Evolutionary conservation across 2,888 invertebrate genomes (phyloP).

Genomic region (Stratiomys singularior): DNA sequence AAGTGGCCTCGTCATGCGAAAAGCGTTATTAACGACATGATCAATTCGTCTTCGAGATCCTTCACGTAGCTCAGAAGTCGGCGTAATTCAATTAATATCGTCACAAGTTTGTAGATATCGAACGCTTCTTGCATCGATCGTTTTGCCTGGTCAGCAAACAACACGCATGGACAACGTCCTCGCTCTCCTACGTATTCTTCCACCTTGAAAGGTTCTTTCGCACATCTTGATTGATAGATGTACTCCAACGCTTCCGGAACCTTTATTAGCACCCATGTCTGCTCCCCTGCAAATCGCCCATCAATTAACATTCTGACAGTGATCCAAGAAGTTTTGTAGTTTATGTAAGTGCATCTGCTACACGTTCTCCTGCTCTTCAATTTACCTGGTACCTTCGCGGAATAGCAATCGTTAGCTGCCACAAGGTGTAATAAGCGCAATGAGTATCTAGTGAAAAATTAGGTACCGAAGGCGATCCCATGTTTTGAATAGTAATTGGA

Average conservation of each 20-base stretch:
- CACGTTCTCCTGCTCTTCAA: neutral
- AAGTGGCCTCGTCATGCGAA: too few relatives aligned
- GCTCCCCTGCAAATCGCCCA: neutral
- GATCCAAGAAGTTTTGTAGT: neutral
- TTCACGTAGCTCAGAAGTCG: too few relatives aligned
- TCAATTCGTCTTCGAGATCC: too few relatives aligned
- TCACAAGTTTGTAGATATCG: too few relatives aligned
- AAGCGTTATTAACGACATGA: too few relatives aligned
- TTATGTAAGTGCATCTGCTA: neutral
- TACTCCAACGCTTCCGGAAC: conserved; percentile 5
- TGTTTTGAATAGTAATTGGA: neutral
- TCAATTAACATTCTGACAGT: conserved; percentile 12
- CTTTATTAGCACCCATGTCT: conserved; percentile 23
- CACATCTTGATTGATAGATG: conserved; percentile 17
- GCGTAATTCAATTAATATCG: too few relatives aligned
- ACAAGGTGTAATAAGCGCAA: neutral
- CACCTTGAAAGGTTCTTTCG: conserved; percentile 26
- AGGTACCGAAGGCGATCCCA: neutral
- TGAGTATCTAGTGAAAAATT: neutral
- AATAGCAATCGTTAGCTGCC: neutral
- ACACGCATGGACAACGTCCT: too few relatives aligned
- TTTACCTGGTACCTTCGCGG: neutral
- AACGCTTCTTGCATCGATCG: too few relatives aligned
- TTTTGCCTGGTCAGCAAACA: too few relatives aligned
- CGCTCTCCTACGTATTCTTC: neutral